These are phyloP conservation scores for Gopherus flavomarginatus DNA, from an alignment of 2,113 vertebrate species.

Conservation along the genomic window DNA sequence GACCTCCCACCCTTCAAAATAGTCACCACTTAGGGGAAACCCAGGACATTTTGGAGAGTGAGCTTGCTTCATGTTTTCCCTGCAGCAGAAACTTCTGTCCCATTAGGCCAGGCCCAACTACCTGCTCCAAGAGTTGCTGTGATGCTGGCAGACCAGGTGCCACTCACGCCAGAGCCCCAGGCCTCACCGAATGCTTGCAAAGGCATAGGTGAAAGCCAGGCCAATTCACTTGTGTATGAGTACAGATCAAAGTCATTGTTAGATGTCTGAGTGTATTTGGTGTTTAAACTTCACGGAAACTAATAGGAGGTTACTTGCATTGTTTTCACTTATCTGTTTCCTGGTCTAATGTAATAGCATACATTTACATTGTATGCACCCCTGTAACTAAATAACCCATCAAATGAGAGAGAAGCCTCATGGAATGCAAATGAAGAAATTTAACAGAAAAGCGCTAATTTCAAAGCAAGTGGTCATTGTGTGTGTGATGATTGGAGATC, in stretches of 20 bases:
- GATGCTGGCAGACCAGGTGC: neutral
- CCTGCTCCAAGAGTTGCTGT: neutral
- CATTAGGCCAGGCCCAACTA: neutral
- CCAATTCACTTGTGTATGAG: neutral
- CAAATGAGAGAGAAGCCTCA: too few species aligned
- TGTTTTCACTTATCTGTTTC: neutral
- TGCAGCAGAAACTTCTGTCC: neutral
- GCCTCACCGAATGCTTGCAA: neutral
- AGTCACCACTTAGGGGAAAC: neutral
- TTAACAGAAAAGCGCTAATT: too few species aligned
- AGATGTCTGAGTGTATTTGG: neutral
- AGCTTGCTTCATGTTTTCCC: neutral
- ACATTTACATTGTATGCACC: neutral
- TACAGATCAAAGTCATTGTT: neutral
- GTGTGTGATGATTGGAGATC: too few species aligned
- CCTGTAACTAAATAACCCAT: too few species aligned
- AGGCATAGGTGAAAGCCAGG: neutral
- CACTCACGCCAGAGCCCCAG: neutral
- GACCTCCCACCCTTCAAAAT: neutral
- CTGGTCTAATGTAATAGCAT: neutral
- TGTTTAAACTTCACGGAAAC: neutral
- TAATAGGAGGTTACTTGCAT: neutral
- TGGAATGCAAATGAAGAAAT: too few species aligned
- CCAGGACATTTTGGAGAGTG: neutral
- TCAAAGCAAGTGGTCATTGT: too few species aligned